Percentiles rank a stretch among this genome's conserved stretches.
Conservation (phyloP, 2,113 vertebrate genomes). For the Heloderma charlesbogerti region DNA sequence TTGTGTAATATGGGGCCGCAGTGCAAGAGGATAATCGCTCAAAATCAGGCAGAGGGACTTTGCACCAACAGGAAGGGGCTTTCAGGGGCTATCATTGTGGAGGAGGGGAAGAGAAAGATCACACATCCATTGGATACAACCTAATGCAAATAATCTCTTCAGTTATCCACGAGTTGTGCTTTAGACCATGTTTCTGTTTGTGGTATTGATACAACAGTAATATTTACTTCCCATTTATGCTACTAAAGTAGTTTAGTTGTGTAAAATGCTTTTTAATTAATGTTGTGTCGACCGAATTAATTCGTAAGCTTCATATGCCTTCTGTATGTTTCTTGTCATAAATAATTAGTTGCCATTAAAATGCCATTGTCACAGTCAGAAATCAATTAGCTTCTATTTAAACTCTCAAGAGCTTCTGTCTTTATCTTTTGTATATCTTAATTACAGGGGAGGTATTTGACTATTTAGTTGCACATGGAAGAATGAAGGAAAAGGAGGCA, state of each 20-base stretch:
- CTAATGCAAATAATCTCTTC: too few relatives aligned
- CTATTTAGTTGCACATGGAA: conserved; percentile 98
- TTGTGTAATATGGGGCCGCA: not conserved
- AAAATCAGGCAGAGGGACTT: not conserved
- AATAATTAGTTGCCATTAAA: not conserved
- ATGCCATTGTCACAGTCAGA: not conserved
- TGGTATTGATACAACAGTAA: too few relatives aligned
- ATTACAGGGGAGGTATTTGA: conserved; percentile 96
- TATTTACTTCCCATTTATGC: not conserved
- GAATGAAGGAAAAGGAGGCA: conserved; percentile 99
- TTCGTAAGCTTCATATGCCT: not conserved
- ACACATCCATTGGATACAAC: too few relatives aligned
- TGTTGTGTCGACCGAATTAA: not conserved
- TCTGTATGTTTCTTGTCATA: not conserved
- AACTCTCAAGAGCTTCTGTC: not conserved
- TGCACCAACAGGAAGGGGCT: not conserved
- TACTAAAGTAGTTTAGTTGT: not conserved
- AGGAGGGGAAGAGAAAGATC: too few relatives aligned
- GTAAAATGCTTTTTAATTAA: not conserved
- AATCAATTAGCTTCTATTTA: conserved; percentile 39
- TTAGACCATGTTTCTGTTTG: too few relatives aligned
- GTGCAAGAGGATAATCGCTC: not conserved
- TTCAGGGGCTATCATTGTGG: not conserved
- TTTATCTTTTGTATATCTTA: conserved; percentile 60
- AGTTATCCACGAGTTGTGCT: too few relatives aligned